Evolutionary conservation across 2,888 invertebrate genomes (phyloP).

Genomic region (Tetranychus truncatus): DNA sequence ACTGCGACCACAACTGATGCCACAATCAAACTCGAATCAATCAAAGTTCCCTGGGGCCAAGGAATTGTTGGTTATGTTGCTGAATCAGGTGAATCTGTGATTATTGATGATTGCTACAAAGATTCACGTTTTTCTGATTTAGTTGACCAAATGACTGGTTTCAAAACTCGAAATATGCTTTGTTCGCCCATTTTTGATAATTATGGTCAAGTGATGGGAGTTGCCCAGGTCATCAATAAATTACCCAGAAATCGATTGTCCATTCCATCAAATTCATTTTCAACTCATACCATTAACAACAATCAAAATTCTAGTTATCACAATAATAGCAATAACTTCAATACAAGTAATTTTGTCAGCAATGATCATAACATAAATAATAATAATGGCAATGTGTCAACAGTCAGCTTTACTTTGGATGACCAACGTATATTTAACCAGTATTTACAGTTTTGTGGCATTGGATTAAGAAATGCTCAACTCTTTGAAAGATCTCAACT

Average conservation of each 20-base stretch:
- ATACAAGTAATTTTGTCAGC: not conserved
- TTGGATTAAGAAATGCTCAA: constrained; percentile 84
- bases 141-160: constrained; percentile 71
- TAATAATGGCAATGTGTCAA: not conserved
- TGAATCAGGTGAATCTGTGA: constrained; percentile 73
- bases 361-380: not conserved
- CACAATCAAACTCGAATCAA: constrained; percentile 39
- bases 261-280: constrained; percentile 29
- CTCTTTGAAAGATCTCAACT: constrained; percentile 82
- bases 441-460: constrained; percentile 89
- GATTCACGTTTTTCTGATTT: constrained; percentile 78
- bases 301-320: constrained; percentile 18
- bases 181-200: constrained; percentile 92
- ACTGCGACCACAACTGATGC: not conserved
- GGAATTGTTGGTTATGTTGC: constrained; percentile 90
- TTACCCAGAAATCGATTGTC: constrained; percentile 27
- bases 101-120: constrained; percentile 89
- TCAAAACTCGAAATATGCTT: constrained; percentile 70
- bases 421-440: constrained; percentile 75
- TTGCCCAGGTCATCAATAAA: constrained; percentile 63
- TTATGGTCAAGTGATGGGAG: constrained; percentile 83
- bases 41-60: constrained; percentile 79
- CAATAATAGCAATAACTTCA: not conserved
- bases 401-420: constrained; percentile 42
- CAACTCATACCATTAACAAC: constrained; percentile 32